Evolutionary conservation across 1,140 invertebrate species (phyloP).

Genomic region (Hyles vespertilio): DNA sequence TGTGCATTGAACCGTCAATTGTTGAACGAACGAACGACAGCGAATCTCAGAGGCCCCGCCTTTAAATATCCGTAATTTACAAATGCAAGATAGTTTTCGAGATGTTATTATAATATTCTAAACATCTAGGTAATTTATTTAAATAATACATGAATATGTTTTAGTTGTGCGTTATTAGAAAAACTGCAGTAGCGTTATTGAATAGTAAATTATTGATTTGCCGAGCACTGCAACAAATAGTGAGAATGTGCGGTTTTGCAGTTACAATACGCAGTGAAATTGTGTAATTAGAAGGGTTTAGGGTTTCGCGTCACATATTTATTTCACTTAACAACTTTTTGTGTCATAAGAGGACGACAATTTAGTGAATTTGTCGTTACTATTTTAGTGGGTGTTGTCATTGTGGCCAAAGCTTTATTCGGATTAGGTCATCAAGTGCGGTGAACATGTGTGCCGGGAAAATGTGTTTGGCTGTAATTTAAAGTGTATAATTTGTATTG

Average conservation of each 20-base stretch:
- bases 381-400: constrained; percentile 75
- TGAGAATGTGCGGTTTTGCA: constrained; percentile 45
- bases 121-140: constrained; percentile 44
- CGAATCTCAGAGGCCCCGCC: constrained; percentile 68
- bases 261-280: constrained; percentile 32
- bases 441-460: constrained; percentile 67
- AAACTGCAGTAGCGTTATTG: constrained; percentile 15
- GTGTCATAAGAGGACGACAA: constrained; percentile 33
- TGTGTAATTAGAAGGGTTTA: constrained; percentile 32
- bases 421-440: constrained; percentile 72
- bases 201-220: constrained; percentile 59
- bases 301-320: constrained; percentile 30
- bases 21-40: constrained; percentile 47
- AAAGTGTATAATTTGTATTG: constrained; percentile 60
- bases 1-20: constrained; percentile 43
- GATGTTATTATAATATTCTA: constrained; percentile 64
- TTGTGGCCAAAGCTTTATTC: constrained; percentile 57
- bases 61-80: constrained; percentile 56
- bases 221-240: constrained; percentile 43
- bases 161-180: constrained; percentile 10
- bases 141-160: constrained; percentile 8
- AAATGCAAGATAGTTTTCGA: constrained; percentile 57
- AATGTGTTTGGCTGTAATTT: constrained; percentile 51
- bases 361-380: constrained; percentile 49
- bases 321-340: constrained; percentile 31